phyloP scores from a whole-genome alignment of 2,797 vertebrate species.

The Poliocrania exsul region DNA sequence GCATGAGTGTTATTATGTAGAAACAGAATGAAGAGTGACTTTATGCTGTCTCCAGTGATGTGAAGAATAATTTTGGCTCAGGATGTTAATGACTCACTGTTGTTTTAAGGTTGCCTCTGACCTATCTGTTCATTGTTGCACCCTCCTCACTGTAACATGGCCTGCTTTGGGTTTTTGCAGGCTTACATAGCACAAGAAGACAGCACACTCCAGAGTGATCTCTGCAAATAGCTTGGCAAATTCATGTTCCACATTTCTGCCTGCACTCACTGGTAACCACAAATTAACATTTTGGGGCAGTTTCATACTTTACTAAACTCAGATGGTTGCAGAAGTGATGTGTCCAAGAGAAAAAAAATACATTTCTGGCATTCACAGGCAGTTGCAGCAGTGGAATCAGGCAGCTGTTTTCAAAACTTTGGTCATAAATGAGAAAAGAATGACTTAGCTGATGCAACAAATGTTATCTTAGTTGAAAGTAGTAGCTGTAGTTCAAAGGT shows the following conservation, averaged over 20 bases:
- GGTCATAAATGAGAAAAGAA: neutral
- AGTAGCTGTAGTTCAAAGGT: neutral
- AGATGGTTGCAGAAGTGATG: neutral
- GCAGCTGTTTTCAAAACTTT: neutral
- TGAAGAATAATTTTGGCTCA: neutral
- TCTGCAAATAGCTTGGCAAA: neutral
- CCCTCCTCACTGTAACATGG: neutral
- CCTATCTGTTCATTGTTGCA: neutral
- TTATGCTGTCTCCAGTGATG: neutral
- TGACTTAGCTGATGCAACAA: neutral
- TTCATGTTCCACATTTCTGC: neutral
- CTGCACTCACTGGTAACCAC: neutral
- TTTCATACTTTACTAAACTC: neutral
- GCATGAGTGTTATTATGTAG: neutral
- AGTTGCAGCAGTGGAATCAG: neutral
- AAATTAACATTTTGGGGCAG: neutral
- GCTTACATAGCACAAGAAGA: neutral
- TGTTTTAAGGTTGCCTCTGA: neutral
- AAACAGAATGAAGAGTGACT: neutral
- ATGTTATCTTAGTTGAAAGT: neutral
- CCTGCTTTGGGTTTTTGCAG: neutral
- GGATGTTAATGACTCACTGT: accelerated
- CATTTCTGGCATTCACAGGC: neutral
- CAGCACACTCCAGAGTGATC: neutral
- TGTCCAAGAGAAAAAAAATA: neutral